Conservation (phyloP, 2,797 vertebrate genomes). For the Tragelaphus eurycerus region DNA sequence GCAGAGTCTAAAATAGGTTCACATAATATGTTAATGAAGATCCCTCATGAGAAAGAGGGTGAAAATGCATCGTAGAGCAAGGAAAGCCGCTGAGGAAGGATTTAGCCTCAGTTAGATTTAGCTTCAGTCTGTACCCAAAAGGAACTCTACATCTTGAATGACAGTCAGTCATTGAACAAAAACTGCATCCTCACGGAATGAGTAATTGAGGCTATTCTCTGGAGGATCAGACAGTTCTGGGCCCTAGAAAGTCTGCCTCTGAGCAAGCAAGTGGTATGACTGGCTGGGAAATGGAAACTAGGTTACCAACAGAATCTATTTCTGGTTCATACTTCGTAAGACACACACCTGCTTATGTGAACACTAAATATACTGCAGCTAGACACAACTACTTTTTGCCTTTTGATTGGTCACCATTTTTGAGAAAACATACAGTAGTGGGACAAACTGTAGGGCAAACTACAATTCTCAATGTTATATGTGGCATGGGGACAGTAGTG, state of each 20-base stretch:
- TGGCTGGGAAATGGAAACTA: not conserved
- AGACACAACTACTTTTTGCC: not conserved
- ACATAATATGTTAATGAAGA: not conserved
- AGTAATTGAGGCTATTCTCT: not conserved
- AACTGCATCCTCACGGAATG: not conserved
- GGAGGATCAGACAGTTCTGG: not conserved
- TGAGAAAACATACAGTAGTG: not conserved
- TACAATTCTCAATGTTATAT: not conserved
- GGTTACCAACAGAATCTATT: not conserved
- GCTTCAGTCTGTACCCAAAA: not conserved
- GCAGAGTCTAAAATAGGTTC: not conserved
- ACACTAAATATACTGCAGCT: not conserved
- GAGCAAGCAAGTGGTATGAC: not conserved
- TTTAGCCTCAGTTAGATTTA: not conserved
- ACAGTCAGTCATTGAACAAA: not conserved
- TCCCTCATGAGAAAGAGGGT: not conserved
- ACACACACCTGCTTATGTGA: not conserved
- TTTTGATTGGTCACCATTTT: not conserved
- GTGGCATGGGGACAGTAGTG: not conserved
- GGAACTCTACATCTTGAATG: not conserved
- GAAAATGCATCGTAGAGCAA: not conserved
- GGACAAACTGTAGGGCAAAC: not conserved
- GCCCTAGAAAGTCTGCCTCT: not conserved
- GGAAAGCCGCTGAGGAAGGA: not conserved
- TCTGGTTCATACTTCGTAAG: not conserved